These are phyloP conservation scores for Melinopterus prodromus DNA, from an alignment of 2,888 invertebrate genomes.

Conservation along the genomic window DNA sequence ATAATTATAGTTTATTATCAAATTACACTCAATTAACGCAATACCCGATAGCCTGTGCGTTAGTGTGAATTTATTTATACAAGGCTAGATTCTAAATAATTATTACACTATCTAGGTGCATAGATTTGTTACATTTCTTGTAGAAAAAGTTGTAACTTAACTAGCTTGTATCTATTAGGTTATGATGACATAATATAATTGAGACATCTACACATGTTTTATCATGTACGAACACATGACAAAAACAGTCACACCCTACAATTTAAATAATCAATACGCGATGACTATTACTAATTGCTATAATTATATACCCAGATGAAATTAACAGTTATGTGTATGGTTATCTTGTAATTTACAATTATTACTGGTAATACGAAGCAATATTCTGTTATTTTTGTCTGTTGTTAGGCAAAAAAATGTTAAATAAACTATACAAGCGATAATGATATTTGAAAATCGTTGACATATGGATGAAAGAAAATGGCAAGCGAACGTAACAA, in stretches of 20 bases:
- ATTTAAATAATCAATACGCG: not conserved
- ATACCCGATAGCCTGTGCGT: not conserved
- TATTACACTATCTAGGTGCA: not conserved
- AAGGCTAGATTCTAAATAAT: not conserved
- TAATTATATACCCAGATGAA: not conserved
- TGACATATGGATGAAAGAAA: not conserved
- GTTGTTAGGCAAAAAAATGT: not conserved
- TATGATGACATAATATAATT: too few species aligned
- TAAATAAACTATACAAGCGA: not conserved
- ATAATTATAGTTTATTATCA: conserved; percentile 4
- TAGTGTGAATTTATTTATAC: not conserved
- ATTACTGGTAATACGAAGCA: not conserved
- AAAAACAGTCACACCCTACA: too few species aligned
- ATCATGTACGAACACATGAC: too few species aligned
- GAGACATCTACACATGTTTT: too few species aligned
- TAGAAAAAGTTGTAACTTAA: not conserved
- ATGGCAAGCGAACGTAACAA: not conserved
- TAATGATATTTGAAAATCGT: not conserved
- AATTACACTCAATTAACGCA: not conserved
- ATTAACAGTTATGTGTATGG: not conserved
- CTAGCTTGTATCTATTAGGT: too few species aligned
- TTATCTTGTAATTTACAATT: not conserved
- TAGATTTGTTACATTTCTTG: not conserved
- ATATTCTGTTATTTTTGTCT: too few species aligned
- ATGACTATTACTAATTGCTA: not conserved